phyloP scores from a whole-genome alignment of 2,888 invertebrate species.

The Patella pellucida region DNA sequence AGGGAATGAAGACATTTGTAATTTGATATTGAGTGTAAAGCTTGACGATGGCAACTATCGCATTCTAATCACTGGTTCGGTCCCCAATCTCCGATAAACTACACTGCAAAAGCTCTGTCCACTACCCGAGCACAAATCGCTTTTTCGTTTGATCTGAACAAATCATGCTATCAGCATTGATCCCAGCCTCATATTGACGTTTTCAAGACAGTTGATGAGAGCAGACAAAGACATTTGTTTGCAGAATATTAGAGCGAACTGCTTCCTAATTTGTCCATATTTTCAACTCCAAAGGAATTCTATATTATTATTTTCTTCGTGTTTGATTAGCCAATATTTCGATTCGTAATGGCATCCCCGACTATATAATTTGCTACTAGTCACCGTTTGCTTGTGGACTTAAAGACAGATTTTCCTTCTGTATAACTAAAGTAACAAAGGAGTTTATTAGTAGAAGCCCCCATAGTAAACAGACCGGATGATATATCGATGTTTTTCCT shows the following conservation, averaged over 20 bases:
- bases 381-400: too few relatives aligned
- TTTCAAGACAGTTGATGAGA: slow-evolving; percentile 9
- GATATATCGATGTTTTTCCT: too few relatives aligned
- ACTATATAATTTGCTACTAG: not conserved
- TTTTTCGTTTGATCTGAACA: slow-evolving; percentile 9
- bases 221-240: slow-evolving; percentile 10
- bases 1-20: not conserved
- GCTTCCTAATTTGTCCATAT: slow-evolving; percentile 10
- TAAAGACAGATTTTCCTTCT: too few relatives aligned
- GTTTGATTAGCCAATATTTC: slow-evolving; percentile 10
- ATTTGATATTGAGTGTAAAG: too few relatives aligned
- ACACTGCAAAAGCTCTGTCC: not conserved
- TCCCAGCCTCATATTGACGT: not conserved
- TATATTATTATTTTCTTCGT: not conserved
- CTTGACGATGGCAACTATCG: too few relatives aligned
- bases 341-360: not conserved
- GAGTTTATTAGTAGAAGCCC: too few relatives aligned
- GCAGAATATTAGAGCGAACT: slow-evolving; percentile 11
- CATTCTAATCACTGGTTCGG: not conserved
- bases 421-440: too few relatives aligned
- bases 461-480: too few relatives aligned
- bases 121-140: not conserved
- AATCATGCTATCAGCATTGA: slow-evolving; percentile 2
- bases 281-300: slow-evolving; percentile 10
- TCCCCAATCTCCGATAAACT: slow-evolving; percentile 3